Evolutionary conservation across 2,113 vertebrate species (phyloP).

Genomic region (Planiliza haematocheilus): DNA sequence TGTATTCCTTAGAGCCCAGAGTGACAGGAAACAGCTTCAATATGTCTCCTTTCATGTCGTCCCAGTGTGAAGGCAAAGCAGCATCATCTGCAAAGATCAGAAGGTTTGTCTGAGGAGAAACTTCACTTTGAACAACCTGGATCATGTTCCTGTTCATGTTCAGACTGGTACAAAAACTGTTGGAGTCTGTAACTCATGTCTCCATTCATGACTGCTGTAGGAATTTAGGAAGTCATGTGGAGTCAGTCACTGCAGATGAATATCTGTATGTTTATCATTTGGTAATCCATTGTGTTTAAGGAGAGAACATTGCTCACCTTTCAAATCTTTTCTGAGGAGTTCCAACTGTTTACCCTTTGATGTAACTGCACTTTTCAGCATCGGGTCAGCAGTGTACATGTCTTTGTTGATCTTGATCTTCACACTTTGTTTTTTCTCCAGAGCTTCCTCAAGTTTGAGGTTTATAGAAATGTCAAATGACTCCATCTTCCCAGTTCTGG

Average conservation of each 20-base stretch:
- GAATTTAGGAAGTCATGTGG: too few relatives aligned
- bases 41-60: slow-evolving; percentile 78
- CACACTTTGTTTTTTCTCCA: not conserved
- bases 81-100: not conserved
- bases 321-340: slow-evolving; percentile 61
- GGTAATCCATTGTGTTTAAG: too few relatives aligned
- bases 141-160: not conserved
- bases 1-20: slow-evolving; percentile 68
- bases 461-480: slow-evolving; percentile 84
- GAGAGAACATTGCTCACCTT: slow-evolving; percentile 49
- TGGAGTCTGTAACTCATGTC: too few relatives aligned
- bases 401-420: slow-evolving; percentile 72
- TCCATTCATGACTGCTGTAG: too few relatives aligned
- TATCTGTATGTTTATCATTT: too few relatives aligned
- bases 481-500: fast-evolving
- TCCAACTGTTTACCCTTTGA: slow-evolving; percentile 29
- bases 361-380: slow-evolving; percentile 2
- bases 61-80: slow-evolving; percentile 82
- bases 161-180: too few relatives aligned
- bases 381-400: slow-evolving; percentile 54
- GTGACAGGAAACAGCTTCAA: slow-evolving; percentile 69
- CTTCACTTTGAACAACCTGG: too few relatives aligned
- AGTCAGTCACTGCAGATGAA: too few relatives aligned
- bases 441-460: slow-evolving; percentile 85
- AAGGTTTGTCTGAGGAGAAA: too few relatives aligned